Percentiles rank a stretch among this genome's conserved stretches.
Conservation (phyloP, 1,140 invertebrate genomes). For the Apis cerana region DNA sequence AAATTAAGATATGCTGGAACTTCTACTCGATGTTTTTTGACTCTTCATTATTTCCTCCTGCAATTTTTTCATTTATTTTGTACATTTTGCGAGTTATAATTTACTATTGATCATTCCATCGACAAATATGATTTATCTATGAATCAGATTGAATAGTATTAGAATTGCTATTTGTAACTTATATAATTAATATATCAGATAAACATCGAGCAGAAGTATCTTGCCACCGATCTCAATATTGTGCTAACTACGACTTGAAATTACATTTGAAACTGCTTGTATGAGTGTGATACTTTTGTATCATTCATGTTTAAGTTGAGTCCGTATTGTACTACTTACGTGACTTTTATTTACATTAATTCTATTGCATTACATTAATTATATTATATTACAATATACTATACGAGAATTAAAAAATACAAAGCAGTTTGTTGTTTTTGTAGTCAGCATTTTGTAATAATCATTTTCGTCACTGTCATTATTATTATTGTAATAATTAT, state of each 20-base stretch:
- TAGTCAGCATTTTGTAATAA: conserved; percentile 75
- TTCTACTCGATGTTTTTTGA: conserved; percentile 65
- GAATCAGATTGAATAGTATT: conserved; percentile 26
- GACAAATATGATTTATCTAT: conserved; percentile 37
- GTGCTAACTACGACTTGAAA: conserved; percentile 71
- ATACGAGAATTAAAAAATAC: conserved; percentile 47
- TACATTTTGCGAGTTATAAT: conserved; percentile 48
- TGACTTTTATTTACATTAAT: conserved; percentile 73
- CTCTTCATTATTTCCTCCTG: conserved; percentile 3
- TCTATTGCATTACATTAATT: conserved; percentile 67
- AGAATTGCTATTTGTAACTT: conserved; percentile 28
- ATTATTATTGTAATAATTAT: conserved; percentile 67
- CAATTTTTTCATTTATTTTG: conserved; percentile 39
- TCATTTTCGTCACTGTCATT: conserved; percentile 62
- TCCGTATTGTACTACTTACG: conserved; percentile 74
- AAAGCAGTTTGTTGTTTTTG: conserved; percentile 73
- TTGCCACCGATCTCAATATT: conserved; percentile 78
- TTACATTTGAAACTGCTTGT: conserved; percentile 66
- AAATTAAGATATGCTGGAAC: conserved; percentile 72
- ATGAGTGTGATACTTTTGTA: conserved; percentile 66
- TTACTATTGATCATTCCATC: conserved; percentile 58
- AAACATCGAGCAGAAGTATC: conserved; percentile 74
- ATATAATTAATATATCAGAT: conserved; percentile 36
- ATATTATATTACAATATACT: conserved; percentile 64
- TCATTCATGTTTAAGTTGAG: conserved; percentile 70